Conservation (phyloP, 2,888 invertebrate genomes). For the Dicyrtoma fusca region DNA sequence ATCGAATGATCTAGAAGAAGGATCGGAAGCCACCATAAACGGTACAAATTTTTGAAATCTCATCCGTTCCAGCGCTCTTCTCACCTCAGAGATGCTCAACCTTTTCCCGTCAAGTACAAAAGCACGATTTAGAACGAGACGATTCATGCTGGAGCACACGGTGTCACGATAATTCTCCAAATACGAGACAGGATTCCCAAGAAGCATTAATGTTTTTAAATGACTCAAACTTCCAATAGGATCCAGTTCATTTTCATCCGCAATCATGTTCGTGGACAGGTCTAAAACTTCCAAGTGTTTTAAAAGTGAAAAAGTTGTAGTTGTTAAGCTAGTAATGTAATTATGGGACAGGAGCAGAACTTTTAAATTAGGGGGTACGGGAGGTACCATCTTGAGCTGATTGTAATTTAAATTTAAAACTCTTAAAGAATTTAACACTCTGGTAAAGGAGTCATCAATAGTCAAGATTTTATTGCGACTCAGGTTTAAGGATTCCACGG, state of each 20-base stretch:
- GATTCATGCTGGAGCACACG: constrained; percentile 46
- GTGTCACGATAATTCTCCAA: constrained; percentile 47
- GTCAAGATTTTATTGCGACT: constrained; percentile 50
- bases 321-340: constrained; percentile 48
- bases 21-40: constrained; percentile 21
- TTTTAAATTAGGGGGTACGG: constrained; percentile 53
- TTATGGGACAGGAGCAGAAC: constrained; percentile 54
- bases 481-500: constrained; percentile 50
- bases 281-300: constrained; percentile 52
- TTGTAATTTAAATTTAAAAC: constrained; percentile 54
- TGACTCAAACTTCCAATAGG: constrained; percentile 44
- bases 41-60: constrained; percentile 50
- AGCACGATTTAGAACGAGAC: constrained; percentile 42
- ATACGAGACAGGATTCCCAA: constrained; percentile 54
- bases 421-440: constrained; percentile 47
- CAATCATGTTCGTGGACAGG: constrained; percentile 53
- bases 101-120: constrained; percentile 53
- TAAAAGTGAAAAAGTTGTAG: constrained; percentile 40
- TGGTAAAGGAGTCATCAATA: constrained; percentile 50
- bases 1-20: too few species aligned
- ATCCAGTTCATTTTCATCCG: constrained; percentile 45
- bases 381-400: constrained; percentile 52
- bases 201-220: constrained; percentile 46
- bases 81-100: constrained; percentile 50
- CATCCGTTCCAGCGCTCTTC: constrained; percentile 46